These are phyloP conservation scores for Pseudomyrmex sp. DNA, from an alignment of 1,140 invertebrate species.

Conservation along the genomic window DNA sequence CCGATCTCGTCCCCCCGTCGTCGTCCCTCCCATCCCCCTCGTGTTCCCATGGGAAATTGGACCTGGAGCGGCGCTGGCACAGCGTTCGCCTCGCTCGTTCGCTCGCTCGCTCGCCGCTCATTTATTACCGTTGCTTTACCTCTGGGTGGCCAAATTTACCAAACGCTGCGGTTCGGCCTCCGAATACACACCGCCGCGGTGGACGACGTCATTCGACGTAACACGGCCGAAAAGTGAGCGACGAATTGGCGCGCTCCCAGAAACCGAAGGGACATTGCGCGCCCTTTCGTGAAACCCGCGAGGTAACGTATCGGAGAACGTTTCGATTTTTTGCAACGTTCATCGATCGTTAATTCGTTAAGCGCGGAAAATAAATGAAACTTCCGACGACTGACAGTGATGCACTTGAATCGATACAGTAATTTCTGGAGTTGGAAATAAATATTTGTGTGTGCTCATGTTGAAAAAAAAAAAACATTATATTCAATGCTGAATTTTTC, in stretches of 20 bases:
- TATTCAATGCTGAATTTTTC: background rate
- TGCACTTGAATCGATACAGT: background rate
- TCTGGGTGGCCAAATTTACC: slow-evolving; percentile 83
- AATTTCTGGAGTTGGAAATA: background rate
- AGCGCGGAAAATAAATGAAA: background rate
- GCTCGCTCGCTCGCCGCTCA: slow-evolving; percentile 80
- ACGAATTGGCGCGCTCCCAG: slow-evolving; percentile 70
- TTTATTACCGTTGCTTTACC: slow-evolving; percentile 83
- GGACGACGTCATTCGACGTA: slow-evolving; percentile 72
- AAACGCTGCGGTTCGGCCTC: slow-evolving; percentile 70
- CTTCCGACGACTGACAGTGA: background rate
- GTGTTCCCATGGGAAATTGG: slow-evolving; percentile 82
- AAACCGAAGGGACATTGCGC: too few relatives aligned
- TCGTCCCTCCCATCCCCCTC: background rate
- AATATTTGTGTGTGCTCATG: background rate
- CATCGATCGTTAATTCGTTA: background rate
- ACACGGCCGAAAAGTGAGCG: slow-evolving; percentile 70
- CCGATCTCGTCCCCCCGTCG: background rate
- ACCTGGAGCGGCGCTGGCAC: slow-evolving; percentile 76
- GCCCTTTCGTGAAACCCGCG: background rate
- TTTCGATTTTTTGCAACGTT: background rate
- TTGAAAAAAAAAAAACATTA: background rate
- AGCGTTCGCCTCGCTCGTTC: too few relatives aligned
- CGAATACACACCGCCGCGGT: slow-evolving; percentile 69
- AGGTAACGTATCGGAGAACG: slow-evolving; percentile 64